These are phyloP conservation scores for Resseliella maxima DNA, from an alignment of 2,888 invertebrate species.

Conservation along the genomic window DNA sequence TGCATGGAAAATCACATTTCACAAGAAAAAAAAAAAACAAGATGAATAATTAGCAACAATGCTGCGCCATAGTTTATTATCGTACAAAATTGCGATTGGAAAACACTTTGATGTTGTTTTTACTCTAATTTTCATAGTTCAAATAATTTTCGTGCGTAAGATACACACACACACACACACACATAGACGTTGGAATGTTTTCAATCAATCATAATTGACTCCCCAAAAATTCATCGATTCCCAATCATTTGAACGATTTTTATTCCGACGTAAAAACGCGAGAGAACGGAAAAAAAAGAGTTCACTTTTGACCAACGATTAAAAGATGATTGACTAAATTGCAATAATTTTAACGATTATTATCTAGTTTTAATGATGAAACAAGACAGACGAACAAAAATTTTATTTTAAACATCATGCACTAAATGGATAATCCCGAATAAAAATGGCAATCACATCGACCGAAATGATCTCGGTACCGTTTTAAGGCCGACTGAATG, in stretches of 20 bases:
- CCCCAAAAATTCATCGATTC: neutral
- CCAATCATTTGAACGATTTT: neutral
- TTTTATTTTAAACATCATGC: neutral
- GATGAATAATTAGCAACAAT: too few species aligned
- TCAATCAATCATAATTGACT: neutral
- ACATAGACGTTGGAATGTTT: neutral
- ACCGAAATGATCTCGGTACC: neutral
- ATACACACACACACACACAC: too few species aligned
- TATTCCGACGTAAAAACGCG: neutral
- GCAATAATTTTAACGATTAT: neutral
- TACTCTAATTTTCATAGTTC: neutral
- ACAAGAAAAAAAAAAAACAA: too few species aligned
- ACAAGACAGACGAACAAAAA: too few species aligned
- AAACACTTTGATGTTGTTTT: neutral
- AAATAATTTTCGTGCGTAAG: neutral
- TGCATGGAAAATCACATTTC: conserved; percentile 9
- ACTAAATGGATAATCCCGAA: neutral
- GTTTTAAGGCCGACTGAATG: conserved; percentile 40
- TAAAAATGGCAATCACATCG: neutral
- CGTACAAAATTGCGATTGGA: neutral
- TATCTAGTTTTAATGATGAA: neutral
- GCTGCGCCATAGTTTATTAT: too few species aligned
- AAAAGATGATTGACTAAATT: neutral
- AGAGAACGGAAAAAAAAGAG: too few species aligned
- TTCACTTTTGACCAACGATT: neutral